Evolutionary conservation across 2,113 vertebrate species (phyloP).

Genomic region (Panurus biarmicus): DNA sequence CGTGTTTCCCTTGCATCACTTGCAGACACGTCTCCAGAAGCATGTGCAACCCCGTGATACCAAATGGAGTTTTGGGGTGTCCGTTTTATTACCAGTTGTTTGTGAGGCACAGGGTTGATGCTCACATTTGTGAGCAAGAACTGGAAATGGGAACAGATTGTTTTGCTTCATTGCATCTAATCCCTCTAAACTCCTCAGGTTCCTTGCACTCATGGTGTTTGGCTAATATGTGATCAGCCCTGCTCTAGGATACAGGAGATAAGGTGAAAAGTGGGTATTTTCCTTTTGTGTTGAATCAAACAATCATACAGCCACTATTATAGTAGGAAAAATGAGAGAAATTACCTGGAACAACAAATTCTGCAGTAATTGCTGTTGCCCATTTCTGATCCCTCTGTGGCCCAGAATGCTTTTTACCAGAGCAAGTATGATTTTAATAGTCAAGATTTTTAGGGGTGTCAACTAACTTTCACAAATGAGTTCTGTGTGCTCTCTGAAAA

Average conservation of each 20-base stretch:
- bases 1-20: not conserved
- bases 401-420: not conserved
- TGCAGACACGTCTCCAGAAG: not conserved
- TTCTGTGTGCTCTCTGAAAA: not conserved
- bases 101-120: not conserved
- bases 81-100: accelerated
- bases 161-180: not conserved
- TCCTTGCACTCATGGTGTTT: not conserved
- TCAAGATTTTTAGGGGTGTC: not conserved
- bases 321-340: not conserved
- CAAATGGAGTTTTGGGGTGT: not conserved
- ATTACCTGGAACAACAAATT: not conserved
- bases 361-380: not conserved
- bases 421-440: not conserved
- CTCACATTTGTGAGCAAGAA: not conserved
- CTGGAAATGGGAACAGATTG: not conserved
- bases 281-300: not conserved
- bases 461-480: not conserved
- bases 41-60: not conserved
- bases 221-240: not conserved
- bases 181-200: not conserved
- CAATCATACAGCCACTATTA: not conserved
- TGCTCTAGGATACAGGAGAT: not conserved
- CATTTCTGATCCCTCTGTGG: not conserved
- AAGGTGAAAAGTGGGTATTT: not conserved